Percentiles rank a stretch among this genome's conserved stretches.
These are phyloP conservation scores for Phalangium opilio DNA, from an alignment of 2,888 invertebrate genomes.

Conservation along the genomic window DNA sequence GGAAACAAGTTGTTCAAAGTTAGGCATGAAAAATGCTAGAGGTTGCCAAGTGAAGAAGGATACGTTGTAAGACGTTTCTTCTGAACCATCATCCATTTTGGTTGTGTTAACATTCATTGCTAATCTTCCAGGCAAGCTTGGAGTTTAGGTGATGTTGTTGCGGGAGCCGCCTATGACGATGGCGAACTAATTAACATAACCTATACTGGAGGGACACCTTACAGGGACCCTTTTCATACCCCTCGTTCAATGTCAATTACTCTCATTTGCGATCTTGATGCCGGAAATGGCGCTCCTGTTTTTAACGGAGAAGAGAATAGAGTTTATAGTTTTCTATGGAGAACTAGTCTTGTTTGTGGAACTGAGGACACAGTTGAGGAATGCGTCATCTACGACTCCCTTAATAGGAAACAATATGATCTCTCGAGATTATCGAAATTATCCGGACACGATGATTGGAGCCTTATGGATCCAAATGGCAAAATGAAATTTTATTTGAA, in stretches of 20 bases:
- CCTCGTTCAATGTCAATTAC: constrained; percentile 27
- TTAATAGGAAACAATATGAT: constrained; percentile 10
- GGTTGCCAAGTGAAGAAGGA: constrained; percentile 25
- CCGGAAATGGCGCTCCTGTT: constrained; percentile 25
- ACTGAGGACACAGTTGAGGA: neutral
- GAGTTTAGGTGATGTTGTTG: constrained; percentile 23
- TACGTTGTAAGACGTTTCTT: constrained; percentile 2
- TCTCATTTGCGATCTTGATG: constrained; percentile 27
- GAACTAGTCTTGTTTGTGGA: constrained; percentile 17
- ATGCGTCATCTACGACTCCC: constrained; percentile 10
- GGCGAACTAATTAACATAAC: constrained; percentile 28
- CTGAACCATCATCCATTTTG: neutral
- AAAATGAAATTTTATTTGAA: constrained; percentile 12
- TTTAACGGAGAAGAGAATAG: constrained; percentile 25
- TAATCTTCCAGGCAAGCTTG: constrained; percentile 6
- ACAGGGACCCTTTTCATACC: constrained; percentile 22
- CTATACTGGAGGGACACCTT: constrained; percentile 26
- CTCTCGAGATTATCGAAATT: constrained; percentile 5
- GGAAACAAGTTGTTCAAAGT: constrained; percentile 7
- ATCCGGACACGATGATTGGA: constrained; percentile 6
- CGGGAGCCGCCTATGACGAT: constrained; percentile 26
- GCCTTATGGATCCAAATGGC: constrained; percentile 5
- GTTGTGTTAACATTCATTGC: neutral
- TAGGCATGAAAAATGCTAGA: constrained; percentile 19
- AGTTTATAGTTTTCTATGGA: constrained; percentile 20